Conservation (phyloP, 2,797 vertebrate species). For the Glossophaga mutica region DNA sequence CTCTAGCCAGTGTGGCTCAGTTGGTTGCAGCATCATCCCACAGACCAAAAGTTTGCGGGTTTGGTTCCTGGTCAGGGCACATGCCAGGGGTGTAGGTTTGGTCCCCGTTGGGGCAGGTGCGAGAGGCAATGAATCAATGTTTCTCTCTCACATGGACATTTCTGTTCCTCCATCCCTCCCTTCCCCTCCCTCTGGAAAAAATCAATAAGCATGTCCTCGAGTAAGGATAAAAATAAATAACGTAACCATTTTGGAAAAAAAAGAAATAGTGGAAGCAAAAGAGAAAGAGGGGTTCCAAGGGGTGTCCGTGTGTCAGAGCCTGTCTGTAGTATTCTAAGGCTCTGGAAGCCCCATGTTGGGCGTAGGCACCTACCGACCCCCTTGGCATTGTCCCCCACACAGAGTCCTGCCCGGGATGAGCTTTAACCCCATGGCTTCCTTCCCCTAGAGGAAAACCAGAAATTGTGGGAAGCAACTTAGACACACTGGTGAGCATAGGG, state of each 20-base stretch:
- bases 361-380: neutral
- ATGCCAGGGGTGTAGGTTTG: neutral
- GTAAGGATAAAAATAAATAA: neutral
- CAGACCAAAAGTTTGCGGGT: neutral
- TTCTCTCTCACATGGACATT: neutral
- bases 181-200: neutral
- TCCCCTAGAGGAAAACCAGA: conserved; percentile 90
- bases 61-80: too few relatives aligned
- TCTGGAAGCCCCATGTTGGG: neutral
- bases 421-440: conserved; percentile 4
- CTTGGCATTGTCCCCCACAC: neutral
- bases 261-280: neutral
- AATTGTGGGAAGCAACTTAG: conserved; percentile 95
- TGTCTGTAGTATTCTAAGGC: neutral
- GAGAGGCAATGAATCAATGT: neutral
- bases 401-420: neutral
- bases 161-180: neutral
- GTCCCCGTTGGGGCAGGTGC: neutral
- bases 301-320: neutral
- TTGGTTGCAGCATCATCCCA: neutral
- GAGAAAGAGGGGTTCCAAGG: neutral
- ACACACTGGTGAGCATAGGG: conserved; percentile 90
- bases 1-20: neutral
- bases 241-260: neutral
- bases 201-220: neutral